A percentile compares a stretch with the other conserved stretches of the same genome.
phyloP scores from a whole-genome alignment of 2,888 invertebrate species.

The Caradrina kadenii region DNA sequence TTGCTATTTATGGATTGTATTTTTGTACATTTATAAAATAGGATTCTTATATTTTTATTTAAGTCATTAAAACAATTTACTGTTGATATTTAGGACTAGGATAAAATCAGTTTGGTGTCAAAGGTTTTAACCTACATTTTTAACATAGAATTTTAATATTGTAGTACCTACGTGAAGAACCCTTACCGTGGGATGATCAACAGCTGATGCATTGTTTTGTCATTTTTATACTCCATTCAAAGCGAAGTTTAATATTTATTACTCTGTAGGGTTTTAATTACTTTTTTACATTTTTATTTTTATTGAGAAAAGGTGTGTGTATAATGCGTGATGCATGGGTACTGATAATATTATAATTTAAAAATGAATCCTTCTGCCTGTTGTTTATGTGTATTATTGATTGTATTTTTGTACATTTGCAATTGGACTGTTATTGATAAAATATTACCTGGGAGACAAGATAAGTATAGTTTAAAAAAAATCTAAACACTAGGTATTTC shows the following conservation, averaged over 20 bases:
- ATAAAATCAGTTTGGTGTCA: neutral
- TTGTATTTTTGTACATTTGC: too few species aligned
- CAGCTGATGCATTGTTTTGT: slow-evolving; percentile 50
- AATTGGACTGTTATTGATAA: neutral
- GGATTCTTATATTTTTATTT: neutral
- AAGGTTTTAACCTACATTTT: neutral
- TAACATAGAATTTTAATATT: slow-evolving; percentile 4
- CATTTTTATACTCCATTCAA: slow-evolving; percentile 34
- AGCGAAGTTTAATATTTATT: slow-evolving; percentile 34
- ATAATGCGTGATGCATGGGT: too few species aligned
- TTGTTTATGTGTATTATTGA: neutral
- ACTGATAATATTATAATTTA: neutral
- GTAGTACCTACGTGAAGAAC: neutral
- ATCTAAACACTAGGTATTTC: too few species aligned
- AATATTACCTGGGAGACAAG: neutral
- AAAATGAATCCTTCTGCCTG: neutral
- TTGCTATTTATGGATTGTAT: neutral
- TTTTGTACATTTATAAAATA: neutral
- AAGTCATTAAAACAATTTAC: neutral
- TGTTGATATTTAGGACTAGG: neutral
- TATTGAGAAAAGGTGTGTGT: neutral
- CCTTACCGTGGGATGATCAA: slow-evolving; percentile 36
- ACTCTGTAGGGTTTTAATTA: slow-evolving; percentile 13
- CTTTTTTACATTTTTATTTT: slow-evolving; percentile 1
- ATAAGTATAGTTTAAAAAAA: neutral